Base-by-base conservation (phyloP, 1,140 invertebrate genomes). In the Tetragnatha versicolor region DNA sequence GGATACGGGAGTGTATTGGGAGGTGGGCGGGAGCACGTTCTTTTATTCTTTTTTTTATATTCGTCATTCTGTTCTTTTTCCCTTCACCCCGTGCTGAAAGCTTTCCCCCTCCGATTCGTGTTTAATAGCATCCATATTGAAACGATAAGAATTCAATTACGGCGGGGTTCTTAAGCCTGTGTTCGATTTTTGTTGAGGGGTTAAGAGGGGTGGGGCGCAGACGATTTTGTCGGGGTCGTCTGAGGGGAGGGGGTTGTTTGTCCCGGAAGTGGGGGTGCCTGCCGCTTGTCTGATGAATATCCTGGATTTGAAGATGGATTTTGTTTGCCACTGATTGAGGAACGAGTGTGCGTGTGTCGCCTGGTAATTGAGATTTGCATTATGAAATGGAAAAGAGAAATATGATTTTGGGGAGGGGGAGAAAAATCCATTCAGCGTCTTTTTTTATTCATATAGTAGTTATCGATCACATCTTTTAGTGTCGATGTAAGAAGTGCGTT, bases 141-240 rank as follows among this genome's bases (percentile, higher is more conserved):
- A 63, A 75, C 72, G 72, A 75, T 75, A 75, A 75, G 72, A 75
- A 75, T 75, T 75, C 72, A 75, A 75, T 75, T 75, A 75, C 72
- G 2, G 3, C 49, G 42, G 39, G 58, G 63, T 75, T 75, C 58
- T 75, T 75, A 75, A 75, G 72, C 72, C 39, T 61, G 45, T 75
- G 51, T 75, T 75, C 55, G 53, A 75, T 75, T 75, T 75, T n/a
- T n/a, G n/a, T n/a, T n/a, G n/a, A n/a, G n/a, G n/a, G n/a, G n/a
- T n/a, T 75, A 63, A 63, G 58, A 42, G 58, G 65, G 68, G 72
- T 37, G 39, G 55, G 22, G 37, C 72, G 6, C 49, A n/a, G n/a
- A n/a, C n/a, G n/a, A n/a, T n/a, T 39, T 35, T 37, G 10, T 20
- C 0, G 22, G 20, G 35, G 35, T 4, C n/a, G 12, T 31, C 2